Conservation (phyloP, 2,888 invertebrate genomes). For the Lasioglossum marginatum region DNA sequence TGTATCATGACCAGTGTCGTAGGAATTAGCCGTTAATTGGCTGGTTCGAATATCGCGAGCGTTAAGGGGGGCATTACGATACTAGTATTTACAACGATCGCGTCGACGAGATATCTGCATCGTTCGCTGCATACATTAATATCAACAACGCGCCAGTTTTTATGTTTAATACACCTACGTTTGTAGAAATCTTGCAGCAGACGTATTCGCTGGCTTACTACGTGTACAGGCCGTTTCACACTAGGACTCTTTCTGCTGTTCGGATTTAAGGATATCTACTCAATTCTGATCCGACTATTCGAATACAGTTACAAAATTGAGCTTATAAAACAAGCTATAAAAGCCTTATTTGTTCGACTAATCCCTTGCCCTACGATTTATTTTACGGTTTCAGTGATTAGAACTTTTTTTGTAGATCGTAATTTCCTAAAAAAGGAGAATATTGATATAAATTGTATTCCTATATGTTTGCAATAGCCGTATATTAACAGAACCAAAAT, state of each 20-base stretch:
- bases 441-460: too few species aligned
- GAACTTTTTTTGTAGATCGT: too few species aligned
- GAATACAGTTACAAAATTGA: not conserved
- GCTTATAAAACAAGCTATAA: too few species aligned
- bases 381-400: too few species aligned
- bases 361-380: too few species aligned
- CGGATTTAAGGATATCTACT: not conserved
- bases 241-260: not conserved
- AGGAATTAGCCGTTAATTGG: constrained; percentile 44
- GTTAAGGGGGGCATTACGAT: constrained; percentile 27
- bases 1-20: constrained; percentile 27
- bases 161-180: constrained; percentile 17
- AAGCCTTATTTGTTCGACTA: too few species aligned
- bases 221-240: not conserved
- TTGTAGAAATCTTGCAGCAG: not conserved
- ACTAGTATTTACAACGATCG: constrained; percentile 35
- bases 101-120: constrained; percentile 33
- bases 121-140: constrained; percentile 17
- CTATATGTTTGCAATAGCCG: too few species aligned
- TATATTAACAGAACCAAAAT: too few species aligned
- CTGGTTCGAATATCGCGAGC: constrained; percentile 11
- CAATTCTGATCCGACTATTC: not conserved
- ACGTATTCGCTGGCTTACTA: not conserved
- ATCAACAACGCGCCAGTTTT: constrained; percentile 15
- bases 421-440: too few species aligned